These are phyloP conservation scores for Eurypyga helias DNA, from an alignment of 2,113 vertebrate genomes.

Conservation along the genomic window DNA sequence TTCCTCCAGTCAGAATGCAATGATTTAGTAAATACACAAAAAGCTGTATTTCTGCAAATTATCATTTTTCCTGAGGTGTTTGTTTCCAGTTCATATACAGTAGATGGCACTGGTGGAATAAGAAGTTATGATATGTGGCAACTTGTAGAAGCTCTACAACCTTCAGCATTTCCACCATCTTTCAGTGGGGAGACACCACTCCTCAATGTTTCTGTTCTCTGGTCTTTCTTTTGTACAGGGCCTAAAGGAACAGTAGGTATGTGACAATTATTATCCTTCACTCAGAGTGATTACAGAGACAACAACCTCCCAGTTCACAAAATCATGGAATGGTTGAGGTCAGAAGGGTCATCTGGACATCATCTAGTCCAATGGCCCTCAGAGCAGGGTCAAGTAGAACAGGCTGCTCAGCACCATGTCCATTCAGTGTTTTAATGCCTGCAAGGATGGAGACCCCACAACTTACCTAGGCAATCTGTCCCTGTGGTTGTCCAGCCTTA, in stretches of 20 bases:
- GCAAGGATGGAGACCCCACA: not conserved
- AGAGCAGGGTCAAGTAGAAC: not conserved
- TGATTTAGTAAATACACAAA: slow-evolving; percentile 73
- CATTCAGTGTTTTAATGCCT: not conserved
- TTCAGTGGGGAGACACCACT: not conserved
- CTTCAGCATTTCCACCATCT: not conserved
- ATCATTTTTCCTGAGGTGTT: slow-evolving; percentile 58
- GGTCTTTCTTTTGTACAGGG: not conserved
- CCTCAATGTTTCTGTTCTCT: not conserved
- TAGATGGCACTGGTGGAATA: slow-evolving; percentile 67
- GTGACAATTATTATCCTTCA: not conserved
- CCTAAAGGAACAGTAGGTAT: not conserved
- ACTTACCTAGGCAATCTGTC: not conserved
- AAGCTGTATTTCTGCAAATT: slow-evolving; percentile 18
- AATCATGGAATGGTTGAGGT: not conserved
- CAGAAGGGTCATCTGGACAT: not conserved
- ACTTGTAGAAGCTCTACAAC: not conserved
- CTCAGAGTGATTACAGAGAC: not conserved
- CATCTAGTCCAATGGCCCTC: not conserved
- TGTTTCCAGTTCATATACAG: slow-evolving; percentile 21
- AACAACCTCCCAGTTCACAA: not conserved
- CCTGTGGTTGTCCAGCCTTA: not conserved
- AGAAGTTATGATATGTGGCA: not conserved
- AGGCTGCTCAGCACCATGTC: not conserved
- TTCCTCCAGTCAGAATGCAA: slow-evolving; percentile 66